These are phyloP conservation scores for Ispidina lecontei DNA, from an alignment of 2,797 vertebrate genomes.

Conservation along the genomic window DNA sequence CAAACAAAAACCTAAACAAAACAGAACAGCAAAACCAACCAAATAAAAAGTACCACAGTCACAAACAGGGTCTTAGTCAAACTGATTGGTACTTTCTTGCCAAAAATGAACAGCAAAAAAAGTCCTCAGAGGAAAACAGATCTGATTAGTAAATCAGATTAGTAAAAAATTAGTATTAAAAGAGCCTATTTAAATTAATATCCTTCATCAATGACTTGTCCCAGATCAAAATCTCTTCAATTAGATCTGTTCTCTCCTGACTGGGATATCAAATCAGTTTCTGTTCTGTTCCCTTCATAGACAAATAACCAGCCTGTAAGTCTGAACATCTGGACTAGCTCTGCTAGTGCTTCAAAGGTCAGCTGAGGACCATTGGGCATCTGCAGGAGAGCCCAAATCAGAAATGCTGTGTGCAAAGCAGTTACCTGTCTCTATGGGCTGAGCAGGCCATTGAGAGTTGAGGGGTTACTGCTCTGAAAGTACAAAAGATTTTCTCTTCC, in stretches of 20 bases:
- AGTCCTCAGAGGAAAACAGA: background rate
- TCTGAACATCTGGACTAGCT: background rate
- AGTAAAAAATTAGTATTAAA: background rate
- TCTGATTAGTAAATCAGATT: background rate
- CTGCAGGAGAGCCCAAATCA: background rate
- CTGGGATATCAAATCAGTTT: background rate
- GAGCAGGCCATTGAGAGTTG: background rate
- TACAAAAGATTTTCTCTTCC: background rate
- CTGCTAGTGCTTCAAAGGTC: background rate
- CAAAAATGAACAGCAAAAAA: background rate
- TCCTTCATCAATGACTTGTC: background rate
- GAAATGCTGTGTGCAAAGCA: rapidly evolving
- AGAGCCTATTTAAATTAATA: background rate
- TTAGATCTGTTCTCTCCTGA: background rate
- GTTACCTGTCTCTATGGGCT: background rate
- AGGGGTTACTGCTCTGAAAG: background rate
- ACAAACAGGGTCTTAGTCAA: background rate
- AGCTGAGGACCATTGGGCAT: background rate
- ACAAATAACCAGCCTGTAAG: background rate
- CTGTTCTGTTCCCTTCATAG: background rate
- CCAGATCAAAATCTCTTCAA: background rate
- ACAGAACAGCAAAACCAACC: no score
- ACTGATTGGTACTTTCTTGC: background rate
- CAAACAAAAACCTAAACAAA: no score
- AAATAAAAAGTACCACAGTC: no score